Evolutionary conservation across 1,140 invertebrate genomes (phyloP), one percentile per base, ranked within the genome.

Genomic region (Holcopasites calliopsidis): DNA sequence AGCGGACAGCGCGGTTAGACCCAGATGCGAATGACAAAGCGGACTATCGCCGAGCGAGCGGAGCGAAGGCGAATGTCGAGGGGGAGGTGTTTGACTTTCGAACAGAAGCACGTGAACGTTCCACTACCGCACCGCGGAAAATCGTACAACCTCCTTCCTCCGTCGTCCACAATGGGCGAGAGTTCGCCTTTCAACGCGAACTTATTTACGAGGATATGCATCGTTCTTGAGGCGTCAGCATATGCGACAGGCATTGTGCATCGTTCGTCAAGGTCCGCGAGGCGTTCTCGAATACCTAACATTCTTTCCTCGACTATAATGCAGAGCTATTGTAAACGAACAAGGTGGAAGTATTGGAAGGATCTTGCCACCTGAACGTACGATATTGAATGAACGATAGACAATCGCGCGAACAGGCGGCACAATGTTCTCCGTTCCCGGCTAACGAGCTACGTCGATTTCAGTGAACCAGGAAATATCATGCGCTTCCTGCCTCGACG

Each of bases 401-500:
- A 16, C 16, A 5, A 55, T 76, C 77, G 68, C 64, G 79, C 55
- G 52, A 42, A 64, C 64, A 38, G 38, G n/a, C 16, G 54, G 71
- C 83, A 81, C 80, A 80, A 85, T 78, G 79, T 78, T 76, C 80
- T 64, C 73, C 69, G 33, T 33, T 18, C 68, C 52, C 57, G 64
- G 58, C 86, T 88, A 87, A 88, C 85, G 82, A 86, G 87, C 83
- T 69, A 57, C 60, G 72, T 73, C 52, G 76, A 69, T 80, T n/a
- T 79, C 79, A 77, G 83, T 84, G 83, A 85, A 65, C 82, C 77
- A 84, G 86, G 61, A 88, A 87, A 88, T 86, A 86, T 86, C 83
- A 72, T 38, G 38, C 42, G 61, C 42, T 66, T 64, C 49, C 61
- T 66, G 61, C 61, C 38, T 74, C 38, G 40, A 47, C 50, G 26